A percentile compares a stretch with the other conserved stretches of the same genome.
Evolutionary conservation across 2,888 invertebrate genomes (phyloP).

Genomic region (Thymelicus lineola): DNA sequence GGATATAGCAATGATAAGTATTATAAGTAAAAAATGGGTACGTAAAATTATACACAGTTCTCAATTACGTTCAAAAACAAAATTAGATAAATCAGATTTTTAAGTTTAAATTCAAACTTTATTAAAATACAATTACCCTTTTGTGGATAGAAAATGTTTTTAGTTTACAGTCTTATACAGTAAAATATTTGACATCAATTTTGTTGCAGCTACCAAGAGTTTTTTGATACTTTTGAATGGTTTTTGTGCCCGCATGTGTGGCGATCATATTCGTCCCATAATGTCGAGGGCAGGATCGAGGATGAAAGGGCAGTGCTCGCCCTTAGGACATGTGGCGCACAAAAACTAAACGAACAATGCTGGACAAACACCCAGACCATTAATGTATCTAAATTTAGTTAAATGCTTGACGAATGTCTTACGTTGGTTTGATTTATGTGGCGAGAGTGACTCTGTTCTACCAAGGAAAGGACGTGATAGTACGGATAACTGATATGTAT

Average conservation of each 20-base stretch:
- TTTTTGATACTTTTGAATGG: slow-evolving; percentile 27
- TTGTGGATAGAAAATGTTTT: too few relatives aligned
- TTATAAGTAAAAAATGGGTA: too few relatives aligned
- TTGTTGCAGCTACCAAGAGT: background rate
- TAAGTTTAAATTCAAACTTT: too few relatives aligned
- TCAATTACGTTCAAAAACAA: too few relatives aligned
- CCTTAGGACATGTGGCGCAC: slow-evolving; percentile 62
- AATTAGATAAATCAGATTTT: too few relatives aligned
- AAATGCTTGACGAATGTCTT: slow-evolving; percentile 21
- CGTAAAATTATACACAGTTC: too few relatives aligned
- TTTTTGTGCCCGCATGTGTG: slow-evolving; percentile 69
- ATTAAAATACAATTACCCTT: too few relatives aligned
- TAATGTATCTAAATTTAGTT: slow-evolving; percentile 36
- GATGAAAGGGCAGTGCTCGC: slow-evolving; percentile 57
- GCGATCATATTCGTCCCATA: slow-evolving; percentile 54
- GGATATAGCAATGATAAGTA: too few relatives aligned
- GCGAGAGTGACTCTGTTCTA: slow-evolving; percentile 3
- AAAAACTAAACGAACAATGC: slow-evolving; percentile 64
- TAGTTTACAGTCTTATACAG: too few relatives aligned
- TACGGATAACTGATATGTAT: background rate
- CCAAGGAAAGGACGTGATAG: background rate
- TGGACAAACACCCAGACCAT: slow-evolving; percentile 40
- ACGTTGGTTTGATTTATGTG: slow-evolving; percentile 19
- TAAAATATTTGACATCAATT: background rate
- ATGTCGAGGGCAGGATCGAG: slow-evolving; percentile 53